Conservation (phyloP, 2,797 vertebrate species). For the Moxostoma hubbsi region DNA sequence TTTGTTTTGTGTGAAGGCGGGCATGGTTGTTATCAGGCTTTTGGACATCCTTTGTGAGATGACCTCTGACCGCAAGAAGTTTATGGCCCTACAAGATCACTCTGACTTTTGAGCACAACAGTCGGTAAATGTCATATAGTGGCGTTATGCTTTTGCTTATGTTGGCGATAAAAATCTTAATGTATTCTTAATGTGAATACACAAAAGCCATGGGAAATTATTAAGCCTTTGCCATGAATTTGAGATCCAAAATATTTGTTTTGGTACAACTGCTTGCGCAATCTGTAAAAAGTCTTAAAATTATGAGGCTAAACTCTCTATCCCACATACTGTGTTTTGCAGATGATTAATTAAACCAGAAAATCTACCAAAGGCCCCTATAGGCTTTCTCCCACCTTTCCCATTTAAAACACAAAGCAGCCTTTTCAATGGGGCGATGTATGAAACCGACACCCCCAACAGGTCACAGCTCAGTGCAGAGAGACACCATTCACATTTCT, state of each 20-base stretch:
- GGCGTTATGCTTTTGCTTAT: conserved; percentile 19
- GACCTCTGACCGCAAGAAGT: conserved; percentile 81
- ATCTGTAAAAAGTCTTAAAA: conserved; percentile 3
- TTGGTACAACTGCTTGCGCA: conserved; percentile 37
- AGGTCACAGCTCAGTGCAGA: conserved; percentile 49
- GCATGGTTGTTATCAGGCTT: conserved; percentile 84
- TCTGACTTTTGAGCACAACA: conserved; percentile 80
- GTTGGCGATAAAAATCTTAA: conserved; percentile 36
- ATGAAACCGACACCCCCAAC: conserved; percentile 41
- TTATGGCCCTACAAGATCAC: no score
- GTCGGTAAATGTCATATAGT: conserved; percentile 79
- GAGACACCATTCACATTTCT: conserved; percentile 33
- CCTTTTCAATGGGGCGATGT: conserved; percentile 23
- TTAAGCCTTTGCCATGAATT: conserved; percentile 20
- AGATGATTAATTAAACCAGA: conserved; percentile 18
- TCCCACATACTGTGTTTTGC: neutral
- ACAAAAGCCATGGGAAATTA: conserved; percentile 15
- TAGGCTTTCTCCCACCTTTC: conserved; percentile 22
- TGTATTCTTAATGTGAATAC: conserved; percentile 39
- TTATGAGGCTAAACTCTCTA: neutral
- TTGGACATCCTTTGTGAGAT: conserved; percentile 93
- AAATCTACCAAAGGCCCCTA: conserved; percentile 33
- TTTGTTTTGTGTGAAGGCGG: conserved; percentile 77
- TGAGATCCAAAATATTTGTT: conserved; percentile 48
- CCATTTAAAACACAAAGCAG: conserved; percentile 52